phyloP scores from a whole-genome alignment of 30 jellyfish, hydroid and myxozoan species.

The Aurelia coerulea region DNA sequence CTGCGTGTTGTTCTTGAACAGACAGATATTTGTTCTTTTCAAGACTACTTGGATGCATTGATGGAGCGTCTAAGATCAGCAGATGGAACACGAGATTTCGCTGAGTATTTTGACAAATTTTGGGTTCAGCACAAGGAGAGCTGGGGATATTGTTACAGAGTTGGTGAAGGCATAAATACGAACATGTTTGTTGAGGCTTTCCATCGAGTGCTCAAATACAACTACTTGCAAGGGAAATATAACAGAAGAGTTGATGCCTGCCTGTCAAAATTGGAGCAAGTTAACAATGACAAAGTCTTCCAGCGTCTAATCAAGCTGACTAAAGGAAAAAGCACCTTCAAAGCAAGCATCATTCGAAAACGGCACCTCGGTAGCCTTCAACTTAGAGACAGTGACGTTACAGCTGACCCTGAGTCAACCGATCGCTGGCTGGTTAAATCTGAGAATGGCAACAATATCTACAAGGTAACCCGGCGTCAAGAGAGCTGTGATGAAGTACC shows the following conservation, averaged over 20 bases:
- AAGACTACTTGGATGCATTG: slow-evolving; percentile 7
- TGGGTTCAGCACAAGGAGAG: slow-evolving; percentile 17
- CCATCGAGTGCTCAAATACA: slow-evolving; percentile 54
- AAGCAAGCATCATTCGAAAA: slow-evolving; percentile 2
- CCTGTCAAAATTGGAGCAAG: slow-evolving; percentile 19
- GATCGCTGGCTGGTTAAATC: slow-evolving; percentile 15
- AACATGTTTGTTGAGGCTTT: slow-evolving; percentile 26
- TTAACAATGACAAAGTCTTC: slow-evolving; percentile 15
- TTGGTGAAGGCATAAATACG: slow-evolving; percentile 32
- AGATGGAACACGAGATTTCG: slow-evolving; percentile 44
- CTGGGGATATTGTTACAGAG: slow-evolving; percentile 23
- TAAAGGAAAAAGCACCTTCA: slow-evolving; percentile 26
- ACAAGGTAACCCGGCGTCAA: slow-evolving; percentile 11
- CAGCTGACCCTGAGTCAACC: slow-evolving; percentile 31
- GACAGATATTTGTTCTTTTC: slow-evolving; percentile 17
- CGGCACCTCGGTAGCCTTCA: slow-evolving; percentile 24
- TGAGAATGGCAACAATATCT: slow-evolving; percentile 10
- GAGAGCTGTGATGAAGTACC: slow-evolving; percentile 11
- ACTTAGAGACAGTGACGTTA: neutral
- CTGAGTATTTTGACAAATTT: slow-evolving; percentile 23
- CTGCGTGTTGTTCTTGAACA: slow-evolving; percentile 39
- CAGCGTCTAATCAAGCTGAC: slow-evolving; percentile 37
- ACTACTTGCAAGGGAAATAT: slow-evolving; percentile 18
- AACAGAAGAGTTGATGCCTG: slow-evolving; percentile 31
- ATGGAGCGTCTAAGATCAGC: slow-evolving; percentile 12